Evolutionary conservation across 2,888 invertebrate genomes (phyloP), one percentile per base, ranked within the genome.

Genomic region (Cryptus armator): DNA sequence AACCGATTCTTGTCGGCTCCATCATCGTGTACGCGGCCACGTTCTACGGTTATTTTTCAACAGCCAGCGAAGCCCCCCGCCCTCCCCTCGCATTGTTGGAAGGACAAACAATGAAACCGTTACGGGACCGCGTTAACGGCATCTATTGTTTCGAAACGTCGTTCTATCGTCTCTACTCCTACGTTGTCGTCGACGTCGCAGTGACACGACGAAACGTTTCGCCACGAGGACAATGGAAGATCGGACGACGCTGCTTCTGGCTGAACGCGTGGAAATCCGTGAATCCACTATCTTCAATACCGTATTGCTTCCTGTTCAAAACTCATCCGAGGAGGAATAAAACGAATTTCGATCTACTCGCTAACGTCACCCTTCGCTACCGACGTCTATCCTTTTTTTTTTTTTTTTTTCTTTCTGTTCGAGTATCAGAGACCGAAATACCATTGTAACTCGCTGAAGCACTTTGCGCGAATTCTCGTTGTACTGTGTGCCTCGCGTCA

Each of bases 71-170:
- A 24, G 68, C 12, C 7, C 14, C 16, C 71, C 19, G 56, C 56
- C 19, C 10, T 2, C 9, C n/a, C 37, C 77, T 77, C 24, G 89
- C 90, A 91, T 90, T 91, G 92, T 91, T 89, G 88, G 86, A 87
- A 66, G 59, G 16, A 62, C 75, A 90, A 92, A 92, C 92, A 92
- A 92, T 92, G 90, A 92, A 91, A 91, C 89, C 89, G 91, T 91
- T 90, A 91, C 90, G 87, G 88, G 87, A 88, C 90, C 59, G 90
- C 90, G 91, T 92, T 92, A 91, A 90, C 90, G 89, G 90, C 86
- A 81, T 83, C 90, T 88, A 92, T 92, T 92, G 92, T 92, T 90
- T 91, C 87, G 84, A 75, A 71, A 81, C 86, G 79, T 86, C 83
- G 81, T 86, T 82, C 77, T 76, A 70, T 84, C 83, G 75, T 86